These are phyloP conservation scores for Chrysolina haemoptera DNA, from an alignment of 2,888 invertebrate genomes.

Conservation along the genomic window DNA sequence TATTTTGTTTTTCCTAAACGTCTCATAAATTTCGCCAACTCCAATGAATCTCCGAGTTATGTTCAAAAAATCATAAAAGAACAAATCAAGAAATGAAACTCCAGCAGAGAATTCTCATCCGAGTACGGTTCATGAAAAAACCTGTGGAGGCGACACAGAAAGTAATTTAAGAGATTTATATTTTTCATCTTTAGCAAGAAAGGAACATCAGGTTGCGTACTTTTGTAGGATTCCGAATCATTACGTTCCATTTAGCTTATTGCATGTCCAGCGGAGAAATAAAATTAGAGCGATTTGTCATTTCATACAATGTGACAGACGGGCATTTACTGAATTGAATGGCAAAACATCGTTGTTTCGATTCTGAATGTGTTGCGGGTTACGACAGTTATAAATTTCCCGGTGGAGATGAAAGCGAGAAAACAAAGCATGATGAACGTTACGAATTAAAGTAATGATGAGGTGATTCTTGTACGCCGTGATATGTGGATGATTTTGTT, in stretches of 20 bases:
- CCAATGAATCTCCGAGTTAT: too few species aligned
- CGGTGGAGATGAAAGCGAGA: conserved; percentile 25
- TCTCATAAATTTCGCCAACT: too few species aligned
- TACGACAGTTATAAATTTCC: conserved; percentile 51
- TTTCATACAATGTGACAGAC: conserved; percentile 57
- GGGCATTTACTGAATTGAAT: conserved; percentile 57
- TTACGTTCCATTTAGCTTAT: conserved; percentile 48
- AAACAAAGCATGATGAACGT: conserved; percentile 31
- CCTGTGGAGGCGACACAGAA: conserved; percentile 26
- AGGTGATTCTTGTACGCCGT: conserved; percentile 21
- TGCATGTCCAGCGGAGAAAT: conserved; percentile 55
- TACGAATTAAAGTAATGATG: conserved; percentile 29
- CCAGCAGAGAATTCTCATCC: conserved; percentile 4
- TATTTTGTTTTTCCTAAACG: too few species aligned
- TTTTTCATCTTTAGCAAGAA: conserved; percentile 44
- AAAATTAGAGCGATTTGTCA: conserved; percentile 57
- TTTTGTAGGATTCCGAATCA: conserved; percentile 44
- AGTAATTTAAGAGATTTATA: conserved; percentile 45
- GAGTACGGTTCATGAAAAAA: conserved; percentile 6
- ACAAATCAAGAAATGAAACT: not conserved
- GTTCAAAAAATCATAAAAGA: too few species aligned
- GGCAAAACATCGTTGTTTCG: conserved; percentile 55
- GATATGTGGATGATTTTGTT: conserved; percentile 22
- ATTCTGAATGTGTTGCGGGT: conserved; percentile 48
- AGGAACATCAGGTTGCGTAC: conserved; percentile 44